Evolutionary conservation across 2,797 vertebrate species (phyloP).

Genomic region (Acanthurus tractus): DNA sequence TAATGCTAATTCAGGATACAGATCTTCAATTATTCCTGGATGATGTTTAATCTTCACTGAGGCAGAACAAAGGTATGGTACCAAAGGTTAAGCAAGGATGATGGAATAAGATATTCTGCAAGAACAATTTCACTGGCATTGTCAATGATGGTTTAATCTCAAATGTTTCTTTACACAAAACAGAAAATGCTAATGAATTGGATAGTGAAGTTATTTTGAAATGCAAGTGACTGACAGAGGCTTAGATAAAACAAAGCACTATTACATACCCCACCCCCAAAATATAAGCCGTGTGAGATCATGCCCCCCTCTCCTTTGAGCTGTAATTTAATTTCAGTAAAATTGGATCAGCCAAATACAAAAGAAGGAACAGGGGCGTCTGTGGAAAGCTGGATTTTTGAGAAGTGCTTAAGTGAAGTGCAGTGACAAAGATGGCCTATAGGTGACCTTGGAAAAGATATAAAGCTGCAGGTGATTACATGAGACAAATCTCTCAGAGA

Average conservation of each 20-base stretch:
- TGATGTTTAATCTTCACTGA: slow-evolving; percentile 64
- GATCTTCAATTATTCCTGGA: slow-evolving; percentile 61
- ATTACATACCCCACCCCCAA: slow-evolving; percentile 29
- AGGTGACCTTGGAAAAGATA: slow-evolving; percentile 38
- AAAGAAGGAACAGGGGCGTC: slow-evolving; percentile 17
- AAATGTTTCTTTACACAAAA: slow-evolving; percentile 21
- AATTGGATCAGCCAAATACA: slow-evolving; percentile 67
- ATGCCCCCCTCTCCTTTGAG: slow-evolving; percentile 22
- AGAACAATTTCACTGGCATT: slow-evolving; percentile 35
- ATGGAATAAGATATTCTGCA: slow-evolving; percentile 50
- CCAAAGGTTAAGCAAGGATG: slow-evolving; percentile 60
- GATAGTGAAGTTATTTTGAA: slow-evolving; percentile 4
- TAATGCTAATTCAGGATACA: slow-evolving; percentile 65
- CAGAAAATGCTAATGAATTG: not conserved
- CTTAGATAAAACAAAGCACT: slow-evolving; percentile 42
- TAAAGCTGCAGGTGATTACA: slow-evolving; percentile 39
- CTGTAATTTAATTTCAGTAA: slow-evolving; percentile 61
- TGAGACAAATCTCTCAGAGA: slow-evolving; percentile 24
- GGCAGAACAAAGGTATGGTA: slow-evolving; percentile 49
- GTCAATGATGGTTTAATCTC: slow-evolving; percentile 10
- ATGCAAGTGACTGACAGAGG: slow-evolving; percentile 17
- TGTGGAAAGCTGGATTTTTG: slow-evolving; percentile 52
- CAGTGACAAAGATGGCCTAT: slow-evolving; percentile 29
- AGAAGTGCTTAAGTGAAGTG: slow-evolving; percentile 45
- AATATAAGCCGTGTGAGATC: slow-evolving; percentile 38